phyloP scores from a whole-genome alignment of 1,140 invertebrate species.

The Papilio polytes region DNA sequence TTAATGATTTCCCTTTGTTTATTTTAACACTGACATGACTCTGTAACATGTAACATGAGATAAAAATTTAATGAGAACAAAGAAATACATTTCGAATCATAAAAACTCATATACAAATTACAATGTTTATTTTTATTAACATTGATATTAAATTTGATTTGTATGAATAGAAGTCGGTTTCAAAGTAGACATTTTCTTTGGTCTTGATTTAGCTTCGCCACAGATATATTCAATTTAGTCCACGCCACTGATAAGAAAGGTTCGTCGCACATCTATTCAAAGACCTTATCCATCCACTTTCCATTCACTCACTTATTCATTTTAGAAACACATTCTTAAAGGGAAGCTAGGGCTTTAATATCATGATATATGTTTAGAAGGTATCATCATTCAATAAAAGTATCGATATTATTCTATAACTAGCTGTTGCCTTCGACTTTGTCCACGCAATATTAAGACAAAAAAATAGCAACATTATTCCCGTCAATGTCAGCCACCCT shows the following conservation, averaged over 20 bases:
- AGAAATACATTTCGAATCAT: background rate
- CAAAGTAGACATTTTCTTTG: background rate
- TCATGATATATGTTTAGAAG: background rate
- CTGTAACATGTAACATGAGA: background rate
- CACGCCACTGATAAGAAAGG: background rate
- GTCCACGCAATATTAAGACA: no score
- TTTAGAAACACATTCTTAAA: background rate
- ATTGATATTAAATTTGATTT: no score
- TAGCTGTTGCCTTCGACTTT: no score
- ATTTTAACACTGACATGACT: background rate
- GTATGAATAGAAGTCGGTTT: background rate
- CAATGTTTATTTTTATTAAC: no score
- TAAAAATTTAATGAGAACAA: background rate
- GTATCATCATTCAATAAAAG: background rate
- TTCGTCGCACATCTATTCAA: slow-evolving; percentile 20
- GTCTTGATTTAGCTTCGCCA: background rate
- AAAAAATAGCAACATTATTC: no score
- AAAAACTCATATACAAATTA: no score
- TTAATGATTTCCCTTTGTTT: background rate
- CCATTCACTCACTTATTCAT: slow-evolving; percentile 1
- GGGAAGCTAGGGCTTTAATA: background rate
- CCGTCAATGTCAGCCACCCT: no score
- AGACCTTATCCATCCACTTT: background rate
- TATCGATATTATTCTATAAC: no score
- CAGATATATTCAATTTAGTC: background rate